Conservation (phyloP, 2,888 invertebrate genomes). For the Meiosimyza platycephala region DNA sequence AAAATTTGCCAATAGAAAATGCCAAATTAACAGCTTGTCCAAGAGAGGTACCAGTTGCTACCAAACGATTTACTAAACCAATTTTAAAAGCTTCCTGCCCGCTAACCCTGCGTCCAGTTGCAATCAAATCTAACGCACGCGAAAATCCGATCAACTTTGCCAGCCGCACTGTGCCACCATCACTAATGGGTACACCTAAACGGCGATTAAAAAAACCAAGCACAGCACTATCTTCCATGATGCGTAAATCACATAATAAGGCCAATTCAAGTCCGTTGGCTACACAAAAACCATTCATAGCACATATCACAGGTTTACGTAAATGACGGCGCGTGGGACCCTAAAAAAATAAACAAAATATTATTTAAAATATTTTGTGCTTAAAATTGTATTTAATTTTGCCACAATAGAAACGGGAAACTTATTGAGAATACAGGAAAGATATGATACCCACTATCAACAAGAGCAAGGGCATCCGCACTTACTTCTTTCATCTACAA, state of each 20-base stretch:
- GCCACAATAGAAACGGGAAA: too few species aligned
- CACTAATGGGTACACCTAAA: conserved; percentile 86
- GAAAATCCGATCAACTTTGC: conserved; percentile 87
- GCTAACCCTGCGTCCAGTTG: conserved; percentile 83
- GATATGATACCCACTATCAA: too few species aligned
- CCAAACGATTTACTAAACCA: conserved; percentile 84
- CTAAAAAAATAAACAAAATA: background rate
- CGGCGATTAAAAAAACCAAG: conserved; percentile 84
- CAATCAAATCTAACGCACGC: conserved; percentile 85
- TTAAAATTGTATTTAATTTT: too few species aligned
- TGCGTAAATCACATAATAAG: conserved; percentile 88
- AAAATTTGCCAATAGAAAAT: conserved; percentile 81
- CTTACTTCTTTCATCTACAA: too few species aligned
- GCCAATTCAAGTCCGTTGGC: conserved; percentile 93
- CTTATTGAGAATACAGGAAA: too few species aligned
- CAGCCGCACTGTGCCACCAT: conserved; percentile 86
- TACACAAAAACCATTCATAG: conserved; percentile 89
- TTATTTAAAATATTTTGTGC: too few species aligned
- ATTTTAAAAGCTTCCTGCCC: conserved; percentile 83
- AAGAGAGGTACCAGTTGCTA: conserved; percentile 85
- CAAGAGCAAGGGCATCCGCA: too few species aligned
- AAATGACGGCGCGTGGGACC: conserved; percentile 76
- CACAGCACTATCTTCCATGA: conserved; percentile 87
- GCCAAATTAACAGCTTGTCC: conserved; percentile 84
- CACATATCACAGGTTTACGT: conserved; percentile 88